Base-by-base conservation (phyloP, 2,797 vertebrate species). In the Pseudochirops cupreus region DNA sequence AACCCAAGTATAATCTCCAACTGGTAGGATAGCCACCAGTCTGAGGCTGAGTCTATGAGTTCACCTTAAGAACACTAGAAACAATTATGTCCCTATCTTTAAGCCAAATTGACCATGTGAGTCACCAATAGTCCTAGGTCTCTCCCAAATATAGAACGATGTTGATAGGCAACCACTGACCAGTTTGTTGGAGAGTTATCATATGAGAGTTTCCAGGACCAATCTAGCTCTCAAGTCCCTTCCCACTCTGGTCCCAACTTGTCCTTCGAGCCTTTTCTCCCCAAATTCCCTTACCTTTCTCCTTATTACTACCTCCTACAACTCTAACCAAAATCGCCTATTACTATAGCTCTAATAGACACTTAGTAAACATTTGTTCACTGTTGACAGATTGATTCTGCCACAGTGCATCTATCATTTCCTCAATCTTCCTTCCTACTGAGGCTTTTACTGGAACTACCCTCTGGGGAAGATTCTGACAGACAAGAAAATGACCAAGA, bases 401-500 rank as follows among this genome's bases (percentile, higher is more conserved):
- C 54, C 92, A 90, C n/a, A n/a, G 87, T 92, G 0, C 52, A 46
- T 94, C 53, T 90, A 89, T 94, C 87, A 39, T 74, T 62, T 67
- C 26, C 67, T 5, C 92, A 94, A 95, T 90, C 54, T 2, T 96
- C 56, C 91, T 96, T n/a, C 31, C 90, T 33, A 93, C 67, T 91
- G 94, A 96, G 62, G 74, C 74, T 87, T 87, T 87, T 87, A 50
- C 74, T 87, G 39, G 74, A 87, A 87, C 57, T 87, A 89, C 28
- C 92, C 91, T 55, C 90, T 95, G 52, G 87, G 74, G 56, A 95
- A 56, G 3, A 56, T 91, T 97, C 91, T 94, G 93, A 95, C 93
- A 46, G 29, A 14, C 92, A 95, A 93, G 94, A 93, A 95, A 96
- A 94, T 90, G 91, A 1, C 93, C 93, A 93, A 53, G 62, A 96